phyloP scores from a whole-genome alignment of 2,888 invertebrate species.

The Bombyx huttoni region DNA sequence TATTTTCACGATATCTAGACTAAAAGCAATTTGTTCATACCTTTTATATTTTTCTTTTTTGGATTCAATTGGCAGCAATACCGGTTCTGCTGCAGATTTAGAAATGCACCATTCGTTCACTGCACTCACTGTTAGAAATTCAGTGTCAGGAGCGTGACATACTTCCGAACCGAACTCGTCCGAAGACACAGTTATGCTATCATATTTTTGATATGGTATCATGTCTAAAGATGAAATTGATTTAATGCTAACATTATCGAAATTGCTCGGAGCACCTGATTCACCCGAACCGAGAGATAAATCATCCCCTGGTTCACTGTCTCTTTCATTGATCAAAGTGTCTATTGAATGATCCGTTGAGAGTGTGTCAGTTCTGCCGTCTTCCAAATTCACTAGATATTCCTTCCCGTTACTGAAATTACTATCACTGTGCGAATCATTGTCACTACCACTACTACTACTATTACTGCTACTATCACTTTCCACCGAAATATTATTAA shows the following conservation, averaged over 20 bases:
- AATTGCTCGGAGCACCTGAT: slow-evolving; percentile 52
- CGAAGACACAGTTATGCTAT: slow-evolving; percentile 64
- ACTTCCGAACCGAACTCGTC: slow-evolving; percentile 67
- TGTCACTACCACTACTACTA: slow-evolving; percentile 29
- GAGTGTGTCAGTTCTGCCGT: slow-evolving; percentile 46
- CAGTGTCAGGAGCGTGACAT: slow-evolving; percentile 59
- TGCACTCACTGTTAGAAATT: slow-evolving; percentile 65
- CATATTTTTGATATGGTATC: slow-evolving; percentile 65
- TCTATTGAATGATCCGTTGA: slow-evolving; percentile 63
- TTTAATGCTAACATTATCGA: slow-evolving; percentile 67
- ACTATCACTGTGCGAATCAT: slow-evolving; percentile 41
- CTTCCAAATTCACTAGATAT: slow-evolving; percentile 46
- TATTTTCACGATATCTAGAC: slow-evolving; percentile 36
- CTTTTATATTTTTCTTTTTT: slow-evolving; percentile 70
- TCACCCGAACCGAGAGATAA: slow-evolving; percentile 41
- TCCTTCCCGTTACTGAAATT: slow-evolving; percentile 41
- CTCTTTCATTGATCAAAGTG: slow-evolving; percentile 58
- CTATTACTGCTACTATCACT: slow-evolving; percentile 21
- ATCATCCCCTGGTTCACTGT: slow-evolving; percentile 49
- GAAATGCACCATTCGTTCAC: slow-evolving; percentile 68
- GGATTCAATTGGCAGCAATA: slow-evolving; percentile 55
- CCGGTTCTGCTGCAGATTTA: slow-evolving; percentile 50
- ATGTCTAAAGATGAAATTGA: slow-evolving; percentile 65
- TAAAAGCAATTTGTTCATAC: slow-evolving; percentile 48
- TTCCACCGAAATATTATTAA: slow-evolving; percentile 14